Base-by-base conservation (phyloP, 2,888 invertebrate genomes). In the Colostygia pectinataria region DNA sequence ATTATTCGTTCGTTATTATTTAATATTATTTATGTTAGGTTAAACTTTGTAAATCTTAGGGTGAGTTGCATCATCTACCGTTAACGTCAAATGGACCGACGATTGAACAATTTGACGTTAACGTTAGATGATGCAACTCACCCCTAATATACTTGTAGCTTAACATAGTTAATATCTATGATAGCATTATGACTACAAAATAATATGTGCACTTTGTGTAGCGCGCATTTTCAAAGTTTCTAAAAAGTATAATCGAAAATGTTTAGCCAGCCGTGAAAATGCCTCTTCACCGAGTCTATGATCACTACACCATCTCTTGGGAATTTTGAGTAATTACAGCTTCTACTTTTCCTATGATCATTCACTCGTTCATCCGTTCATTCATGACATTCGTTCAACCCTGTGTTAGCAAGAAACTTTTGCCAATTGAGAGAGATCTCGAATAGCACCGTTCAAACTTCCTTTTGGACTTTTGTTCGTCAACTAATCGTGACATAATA, bases 311-410 rank as follows among this genome's bases (percentile, higher is more conserved):
- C 65, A 69, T 64, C 68, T 71, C 67, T 53, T 62, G 67, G 68
- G 72, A 69, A 71, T 74, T 73, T 75, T 74, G 71, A 75, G 74
- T 78, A 79, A 80, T 78, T 77, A 79, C 72, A 71, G 68, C 66
- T 71, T 53, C 61, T 57, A 55, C 55, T 62, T 59, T 63, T 20
- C n/a, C 65, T 78, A 68, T 78, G 75, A 78, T 73, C 76, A 71
- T 69, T 74, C 74, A 73, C 63, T 65, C 79, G 70, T 74, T 75
- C 78, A 68, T 62, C 65, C 71, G 65, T 69, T 59, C 57, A 61
- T 63, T 60, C 60, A 50, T 51, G 51, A 48, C 64, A 53, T 69
- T 71, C 72, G 57, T 62, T 67, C 69, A 71, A 71, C 71, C 68
- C 69, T 65, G 41, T 41, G 66, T 62, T 38, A 13, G 38, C 61